Percentiles rank a stretch among this genome's conserved stretches.
Evolutionary conservation across 2,888 invertebrate genomes (phyloP).

Genomic region (Mimumesa dahlbomi): DNA sequence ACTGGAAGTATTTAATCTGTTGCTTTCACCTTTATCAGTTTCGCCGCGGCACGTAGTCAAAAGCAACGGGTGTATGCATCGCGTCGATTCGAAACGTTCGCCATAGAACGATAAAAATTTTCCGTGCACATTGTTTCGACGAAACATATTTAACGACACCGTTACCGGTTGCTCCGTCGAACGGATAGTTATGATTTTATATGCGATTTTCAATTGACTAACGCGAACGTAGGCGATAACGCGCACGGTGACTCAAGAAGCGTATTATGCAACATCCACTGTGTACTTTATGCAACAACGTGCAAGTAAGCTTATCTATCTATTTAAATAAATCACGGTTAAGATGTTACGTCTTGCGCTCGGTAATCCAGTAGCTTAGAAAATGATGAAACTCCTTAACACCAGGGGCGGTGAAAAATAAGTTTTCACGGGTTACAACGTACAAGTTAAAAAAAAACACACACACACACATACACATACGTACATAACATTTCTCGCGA

Average conservation of each 20-base stretch:
- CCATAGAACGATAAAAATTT: background rate
- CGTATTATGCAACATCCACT: slow-evolving; percentile 35
- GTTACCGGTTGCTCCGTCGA: background rate
- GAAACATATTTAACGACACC: background rate
- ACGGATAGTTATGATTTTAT: background rate
- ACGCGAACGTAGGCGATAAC: slow-evolving; percentile 4
- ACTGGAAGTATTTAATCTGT: background rate
- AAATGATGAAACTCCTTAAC: no score
- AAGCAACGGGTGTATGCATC: background rate
- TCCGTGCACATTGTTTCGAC: background rate
- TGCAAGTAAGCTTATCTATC: slow-evolving; percentile 33
- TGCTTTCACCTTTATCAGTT: slow-evolving; percentile 9
- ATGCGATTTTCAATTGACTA: slow-evolving; percentile 6
- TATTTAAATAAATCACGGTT: slow-evolving; percentile 27
- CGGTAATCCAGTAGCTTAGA: no score
- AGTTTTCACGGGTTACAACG: no score
- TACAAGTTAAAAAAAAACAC: no score
- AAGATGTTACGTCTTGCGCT: slow-evolving; percentile 41
- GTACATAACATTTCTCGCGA: no score
- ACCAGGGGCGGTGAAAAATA: no score
- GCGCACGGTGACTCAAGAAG: slow-evolving; percentile 1
- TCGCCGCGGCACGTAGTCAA: background rate
- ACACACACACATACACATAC: no score
- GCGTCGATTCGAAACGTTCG: background rate
- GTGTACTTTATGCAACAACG: slow-evolving; percentile 28